These are phyloP conservation scores for Lepus oiostolus DNA, from an alignment of 2,797 vertebrate species.

Conservation along the genomic window DNA sequence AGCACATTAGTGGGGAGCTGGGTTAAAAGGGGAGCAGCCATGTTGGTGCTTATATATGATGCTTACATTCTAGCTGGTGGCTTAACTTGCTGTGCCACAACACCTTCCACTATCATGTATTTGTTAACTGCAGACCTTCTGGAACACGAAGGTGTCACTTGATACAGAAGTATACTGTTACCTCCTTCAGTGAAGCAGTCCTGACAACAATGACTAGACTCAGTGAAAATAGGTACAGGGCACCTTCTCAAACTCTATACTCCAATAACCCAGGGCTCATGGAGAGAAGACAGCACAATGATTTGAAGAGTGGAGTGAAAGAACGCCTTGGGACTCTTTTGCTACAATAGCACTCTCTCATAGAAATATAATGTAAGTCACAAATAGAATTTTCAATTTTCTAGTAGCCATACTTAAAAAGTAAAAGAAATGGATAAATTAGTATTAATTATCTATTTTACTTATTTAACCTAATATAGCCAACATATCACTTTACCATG, in stretches of 20 bases:
- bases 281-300: neutral
- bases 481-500: neutral
- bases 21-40: no score
- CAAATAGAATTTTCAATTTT: neutral
- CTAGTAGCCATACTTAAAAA: conserved; percentile 31
- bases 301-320: neutral
- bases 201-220: neutral
- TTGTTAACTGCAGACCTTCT: neutral
- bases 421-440: neutral
- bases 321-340: neutral
- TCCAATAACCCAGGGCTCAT: neutral
- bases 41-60: no score
- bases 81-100: no score
- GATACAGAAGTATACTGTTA: no score
- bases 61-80: no score
- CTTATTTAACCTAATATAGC: neutral
- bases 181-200: neutral
- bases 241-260: neutral
- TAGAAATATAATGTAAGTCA: neutral
- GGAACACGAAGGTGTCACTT: neutral
- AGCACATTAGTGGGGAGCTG: no score
- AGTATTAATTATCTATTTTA: neutral
- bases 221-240: neutral
- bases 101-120: neutral
- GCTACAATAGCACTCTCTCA: neutral